phyloP scores from a whole-genome alignment of 2,113 vertebrate species.

The Anthoscopus minutus region DNA sequence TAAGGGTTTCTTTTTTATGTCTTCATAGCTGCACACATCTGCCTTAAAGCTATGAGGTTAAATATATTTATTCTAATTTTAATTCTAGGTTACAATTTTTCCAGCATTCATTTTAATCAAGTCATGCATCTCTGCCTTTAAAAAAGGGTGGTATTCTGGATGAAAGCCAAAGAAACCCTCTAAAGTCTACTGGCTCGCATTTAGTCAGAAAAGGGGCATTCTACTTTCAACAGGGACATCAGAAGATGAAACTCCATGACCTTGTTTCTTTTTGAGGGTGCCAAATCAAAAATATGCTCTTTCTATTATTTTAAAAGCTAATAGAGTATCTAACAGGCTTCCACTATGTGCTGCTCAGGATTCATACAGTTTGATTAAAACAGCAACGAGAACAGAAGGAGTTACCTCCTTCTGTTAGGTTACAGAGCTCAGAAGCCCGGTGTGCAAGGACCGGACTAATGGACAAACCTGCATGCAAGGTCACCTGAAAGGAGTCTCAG shows the following conservation, averaged over 20 bases:
- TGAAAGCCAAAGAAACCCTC: background rate
- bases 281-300: background rate
- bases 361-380: conserved; percentile 1
- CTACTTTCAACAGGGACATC: background rate
- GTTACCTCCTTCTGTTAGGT: too few relatives aligned
- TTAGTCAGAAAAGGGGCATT: background rate
- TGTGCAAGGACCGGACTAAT: background rate
- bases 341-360: background rate
- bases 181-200: background rate
- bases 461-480: background rate
- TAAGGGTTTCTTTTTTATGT: background rate
- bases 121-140: background rate
- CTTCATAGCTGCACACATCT: background rate
- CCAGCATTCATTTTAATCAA: conserved; percentile 9
- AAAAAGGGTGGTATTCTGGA: background rate
- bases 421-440: background rate
- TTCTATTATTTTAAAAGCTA: conserved; percentile 6
- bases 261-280: background rate
- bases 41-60: background rate
- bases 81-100: background rate
- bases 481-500: background rate
- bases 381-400: conserved; percentile 9
- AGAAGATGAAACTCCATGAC: background rate
- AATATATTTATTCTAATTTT: background rate
- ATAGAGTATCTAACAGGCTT: background rate